Evolutionary conservation across 2,888 invertebrate species (phyloP).

Genomic region (Lypha dubia): DNA sequence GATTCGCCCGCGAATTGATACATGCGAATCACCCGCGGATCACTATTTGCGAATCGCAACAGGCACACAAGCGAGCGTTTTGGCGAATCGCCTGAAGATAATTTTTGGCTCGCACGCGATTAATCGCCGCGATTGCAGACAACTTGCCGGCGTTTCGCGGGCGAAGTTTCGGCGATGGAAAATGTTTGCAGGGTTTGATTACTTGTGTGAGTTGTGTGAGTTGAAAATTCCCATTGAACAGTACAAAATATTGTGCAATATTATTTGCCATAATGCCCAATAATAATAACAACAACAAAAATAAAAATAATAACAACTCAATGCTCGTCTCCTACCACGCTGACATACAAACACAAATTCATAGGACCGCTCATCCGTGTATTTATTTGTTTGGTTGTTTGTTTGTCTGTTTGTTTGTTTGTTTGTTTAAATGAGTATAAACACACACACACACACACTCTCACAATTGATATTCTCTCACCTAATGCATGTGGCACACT

Average conservation of each 20-base stretch:
- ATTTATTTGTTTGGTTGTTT: slow-evolving; percentile 13
- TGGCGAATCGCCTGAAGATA: too few relatives aligned
- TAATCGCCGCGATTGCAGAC: too few relatives aligned
- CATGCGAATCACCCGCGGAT: too few relatives aligned
- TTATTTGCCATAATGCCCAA: slow-evolving; percentile 55
- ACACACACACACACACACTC: not conserved
- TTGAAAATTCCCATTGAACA: slow-evolving; percentile 30
- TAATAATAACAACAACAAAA: slow-evolving; percentile 56
- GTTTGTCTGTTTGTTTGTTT: slow-evolving; percentile 4
- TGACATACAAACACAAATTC: slow-evolving; percentile 3
- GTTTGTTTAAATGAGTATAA: not conserved
- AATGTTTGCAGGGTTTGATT: too few relatives aligned
- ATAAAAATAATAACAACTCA: slow-evolving; percentile 42
- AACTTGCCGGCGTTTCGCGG: too few relatives aligned
- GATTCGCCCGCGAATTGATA: too few relatives aligned
- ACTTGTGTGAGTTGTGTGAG: not conserved
- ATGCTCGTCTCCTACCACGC: not conserved
- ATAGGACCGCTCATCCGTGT: slow-evolving; percentile 3
- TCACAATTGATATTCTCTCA: not conserved
- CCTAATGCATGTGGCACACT: slow-evolving; percentile 10
- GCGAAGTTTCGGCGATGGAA: too few relatives aligned
- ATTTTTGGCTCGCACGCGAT: too few relatives aligned
- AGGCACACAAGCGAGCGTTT: too few relatives aligned
- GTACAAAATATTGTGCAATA: slow-evolving; percentile 49
- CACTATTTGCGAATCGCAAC: too few relatives aligned